Evolutionary conservation across 2,113 vertebrate genomes (phyloP), one percentile per base, ranked within the genome.

Genomic region (Scortum barcoo): DNA sequence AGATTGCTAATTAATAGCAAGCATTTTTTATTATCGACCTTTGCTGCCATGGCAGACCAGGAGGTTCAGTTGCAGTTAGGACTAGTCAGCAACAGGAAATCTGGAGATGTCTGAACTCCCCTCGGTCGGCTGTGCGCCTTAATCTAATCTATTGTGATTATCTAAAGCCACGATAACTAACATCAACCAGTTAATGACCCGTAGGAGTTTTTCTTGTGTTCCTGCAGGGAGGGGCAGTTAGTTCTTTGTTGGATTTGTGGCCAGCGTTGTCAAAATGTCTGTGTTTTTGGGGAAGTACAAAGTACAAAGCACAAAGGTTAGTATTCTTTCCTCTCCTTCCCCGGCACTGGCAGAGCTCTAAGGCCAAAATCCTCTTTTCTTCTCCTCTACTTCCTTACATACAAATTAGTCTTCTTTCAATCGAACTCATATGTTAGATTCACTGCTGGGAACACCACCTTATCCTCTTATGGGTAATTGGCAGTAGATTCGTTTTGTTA

Each of bases 391-490:
- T 77, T 89, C 76, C 88, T 69, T 85, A 70, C 92, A 94, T 92
- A 93, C 90, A 87, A 92, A 94, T 92, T 73, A 94, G 90, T 61
- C 28, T 83, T 85, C 57, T 79, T 86, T 92, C 83, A 90, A 1
- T 82, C 16, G 60, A 87, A 73, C 73, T 89, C 67, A 68, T 87
- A 73, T 75, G 77, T 85, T 88, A 71, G 74, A 86, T 77, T 87
- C 61, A 67, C 90, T 67, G 74, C 80, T 40, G 80, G 62, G 68
- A 85, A 84, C 77, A 53, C 69, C 56, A 80, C 71, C 82, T 86
- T 67, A 72, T 88, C 82, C 81, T 80, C 79, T 86, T 60, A 65
- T 65, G 50, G 78, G 57, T 66, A 86, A 88, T 89, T 83, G 89
- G 76, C 78, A 83, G 73, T 46, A 74, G 88, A 91, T 91, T 88